Evolutionary conservation across 2,797 vertebrate species (phyloP).

Genomic region (Erpetoichthys calabaricus): DNA sequence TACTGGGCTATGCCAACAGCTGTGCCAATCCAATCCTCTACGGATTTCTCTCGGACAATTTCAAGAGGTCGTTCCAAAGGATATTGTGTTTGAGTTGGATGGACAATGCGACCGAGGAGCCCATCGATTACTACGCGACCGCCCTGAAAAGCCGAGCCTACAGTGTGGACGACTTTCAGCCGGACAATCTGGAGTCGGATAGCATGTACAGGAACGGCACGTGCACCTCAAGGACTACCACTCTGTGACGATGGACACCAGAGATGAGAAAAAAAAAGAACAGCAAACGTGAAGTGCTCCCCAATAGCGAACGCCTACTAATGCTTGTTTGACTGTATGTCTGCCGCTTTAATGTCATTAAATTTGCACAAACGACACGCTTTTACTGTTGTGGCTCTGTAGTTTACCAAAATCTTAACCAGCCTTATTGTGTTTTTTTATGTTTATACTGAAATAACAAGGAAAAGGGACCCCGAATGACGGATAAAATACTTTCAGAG

Average conservation of each 20-base stretch:
- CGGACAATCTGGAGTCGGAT: slow-evolving; percentile 58
- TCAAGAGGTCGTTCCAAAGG: slow-evolving; percentile 75
- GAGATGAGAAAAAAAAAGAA: background rate
- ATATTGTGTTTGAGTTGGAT: slow-evolving; percentile 78
- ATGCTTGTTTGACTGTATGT: background rate
- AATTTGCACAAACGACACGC: background rate
- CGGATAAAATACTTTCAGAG: too few relatives aligned
- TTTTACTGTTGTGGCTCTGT: too few relatives aligned
- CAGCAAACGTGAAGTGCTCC: too few relatives aligned
- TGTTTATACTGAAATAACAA: too few relatives aligned
- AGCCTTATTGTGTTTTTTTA: too few relatives aligned
- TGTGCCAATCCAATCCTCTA: slow-evolving; percentile 81
- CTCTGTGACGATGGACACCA: slow-evolving; percentile 40
- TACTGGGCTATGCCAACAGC: slow-evolving; percentile 76
- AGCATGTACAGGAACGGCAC: slow-evolving; percentile 68
- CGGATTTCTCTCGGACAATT: slow-evolving; percentile 78
- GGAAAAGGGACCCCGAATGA: too few relatives aligned
- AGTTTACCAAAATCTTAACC: too few relatives aligned
- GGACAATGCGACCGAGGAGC: slow-evolving; percentile 72
- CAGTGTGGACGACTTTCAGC: slow-evolving; percentile 68
- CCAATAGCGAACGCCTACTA: too few relatives aligned
- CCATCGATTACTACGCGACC: slow-evolving; percentile 77
- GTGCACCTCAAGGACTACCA: slow-evolving; percentile 70
- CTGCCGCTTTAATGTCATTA: slow-evolving; percentile 3
- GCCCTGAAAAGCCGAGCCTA: slow-evolving; percentile 76